Conservation (phyloP, 2,888 invertebrate genomes). For the Nezara viridula region DNA sequence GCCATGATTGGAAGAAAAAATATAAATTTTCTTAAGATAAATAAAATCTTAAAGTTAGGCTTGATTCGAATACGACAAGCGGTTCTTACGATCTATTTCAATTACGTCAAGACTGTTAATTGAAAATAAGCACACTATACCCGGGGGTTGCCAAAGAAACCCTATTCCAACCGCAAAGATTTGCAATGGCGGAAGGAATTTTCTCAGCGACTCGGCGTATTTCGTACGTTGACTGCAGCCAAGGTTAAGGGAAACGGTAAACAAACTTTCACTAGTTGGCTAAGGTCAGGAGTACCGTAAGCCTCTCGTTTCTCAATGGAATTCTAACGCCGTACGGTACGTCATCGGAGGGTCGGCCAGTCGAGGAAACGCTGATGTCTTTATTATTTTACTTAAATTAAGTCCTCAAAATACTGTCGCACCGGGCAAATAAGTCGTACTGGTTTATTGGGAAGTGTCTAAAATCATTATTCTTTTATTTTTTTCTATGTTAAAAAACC, state of each 20-base stretch:
- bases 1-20: no score
- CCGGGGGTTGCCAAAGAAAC: no score
- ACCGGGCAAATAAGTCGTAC: no score
- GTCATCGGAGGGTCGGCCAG: background rate
- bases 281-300: conserved; percentile 47
- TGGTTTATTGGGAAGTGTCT: no score
- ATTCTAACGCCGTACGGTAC: background rate
- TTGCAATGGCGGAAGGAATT: background rate
- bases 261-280: conserved; percentile 45
- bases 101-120: background rate
- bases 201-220: background rate
- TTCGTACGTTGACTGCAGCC: conserved; percentile 37
- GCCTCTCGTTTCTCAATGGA: conserved; percentile 21
- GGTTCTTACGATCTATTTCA: no score
- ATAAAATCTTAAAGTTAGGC: no score
- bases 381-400: background rate
- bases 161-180: background rate
- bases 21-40: no score
- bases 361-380: background rate
- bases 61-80: no score
- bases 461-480: no score
- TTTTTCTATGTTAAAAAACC: no score
- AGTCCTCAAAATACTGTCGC: no score
- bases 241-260: conserved; percentile 28
- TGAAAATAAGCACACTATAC: background rate